Conservation (phyloP, 2,888 invertebrate genomes). For the Eupsilia transversa region DNA sequence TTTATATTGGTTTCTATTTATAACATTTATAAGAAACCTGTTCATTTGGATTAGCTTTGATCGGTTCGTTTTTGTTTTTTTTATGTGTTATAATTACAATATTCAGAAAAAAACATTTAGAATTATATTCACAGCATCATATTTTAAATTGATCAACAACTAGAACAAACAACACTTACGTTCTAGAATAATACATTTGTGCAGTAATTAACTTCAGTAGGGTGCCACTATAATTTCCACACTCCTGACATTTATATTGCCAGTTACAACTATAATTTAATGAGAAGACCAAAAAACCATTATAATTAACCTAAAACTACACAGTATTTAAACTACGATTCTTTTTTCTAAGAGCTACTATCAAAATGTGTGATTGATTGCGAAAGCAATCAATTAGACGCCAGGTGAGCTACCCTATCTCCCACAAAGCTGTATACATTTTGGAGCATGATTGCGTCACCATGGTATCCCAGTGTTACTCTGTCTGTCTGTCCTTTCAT, state of each 20-base stretch:
- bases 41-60: background rate
- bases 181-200: slow-evolving; percentile 13
- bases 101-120: background rate
- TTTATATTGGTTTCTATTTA: background rate
- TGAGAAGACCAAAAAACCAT: background rate
- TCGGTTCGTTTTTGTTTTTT: background rate
- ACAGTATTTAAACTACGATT: background rate
- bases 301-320: slow-evolving; percentile 5
- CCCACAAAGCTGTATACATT: background rate
- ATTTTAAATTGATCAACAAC: background rate
- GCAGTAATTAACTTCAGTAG: slow-evolving; percentile 17
- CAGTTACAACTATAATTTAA: slow-evolving; percentile 5
- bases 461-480: background rate
- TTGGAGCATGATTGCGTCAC: too few species aligned
- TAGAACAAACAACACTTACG: slow-evolving; percentile 22
- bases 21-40: background rate
- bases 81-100: too few species aligned
- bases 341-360: background rate
- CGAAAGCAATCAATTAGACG: background rate
- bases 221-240: slow-evolving; percentile 19
- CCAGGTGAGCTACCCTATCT: background rate
- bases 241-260: slow-evolving; percentile 25
- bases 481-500: background rate
- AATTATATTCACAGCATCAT: background rate
- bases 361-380: background rate